Evolutionary conservation across 1,140 invertebrate genomes (phyloP).

Genomic region (Cydia splendana): DNA sequence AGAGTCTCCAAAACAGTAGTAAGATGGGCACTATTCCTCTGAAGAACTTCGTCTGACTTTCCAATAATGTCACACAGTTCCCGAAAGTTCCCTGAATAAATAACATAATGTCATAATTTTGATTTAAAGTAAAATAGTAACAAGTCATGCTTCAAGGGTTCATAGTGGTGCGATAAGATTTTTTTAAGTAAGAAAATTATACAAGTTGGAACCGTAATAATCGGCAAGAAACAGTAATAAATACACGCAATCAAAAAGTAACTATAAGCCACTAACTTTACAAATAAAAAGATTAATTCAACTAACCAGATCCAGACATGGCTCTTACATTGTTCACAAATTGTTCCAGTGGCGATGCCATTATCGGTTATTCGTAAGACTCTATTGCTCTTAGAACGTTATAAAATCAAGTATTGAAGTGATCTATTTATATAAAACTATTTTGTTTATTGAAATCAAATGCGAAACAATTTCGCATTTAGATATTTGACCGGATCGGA

Average conservation of each 20-base stretch:
- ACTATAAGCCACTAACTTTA: not conserved
- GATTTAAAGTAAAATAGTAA: not conserved
- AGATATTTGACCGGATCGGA: not conserved
- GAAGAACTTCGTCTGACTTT: slow-evolving; percentile 89
- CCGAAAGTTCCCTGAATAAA: slow-evolving; percentile 87
- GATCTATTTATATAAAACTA: not conserved
- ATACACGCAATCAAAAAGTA: not conserved
- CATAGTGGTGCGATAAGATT: too few relatives aligned
- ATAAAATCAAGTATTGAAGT: too few relatives aligned
- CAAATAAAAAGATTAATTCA: slow-evolving; percentile 31
- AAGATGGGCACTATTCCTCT: slow-evolving; percentile 90
- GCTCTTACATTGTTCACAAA: slow-evolving; percentile 75
- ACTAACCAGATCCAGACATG: slow-evolving; percentile 66
- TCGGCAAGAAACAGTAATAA: not conserved
- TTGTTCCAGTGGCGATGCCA: slow-evolving; percentile 73
- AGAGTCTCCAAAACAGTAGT: slow-evolving; percentile 94
- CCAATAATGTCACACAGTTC: slow-evolving; percentile 89
- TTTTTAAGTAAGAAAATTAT: too few relatives aligned
- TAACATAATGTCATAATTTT: not conserved
- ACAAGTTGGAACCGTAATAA: too few relatives aligned
- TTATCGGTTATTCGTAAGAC: slow-evolving; percentile 37
- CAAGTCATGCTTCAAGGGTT: not conserved
- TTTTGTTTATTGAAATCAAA: not conserved
- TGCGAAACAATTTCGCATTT: not conserved
- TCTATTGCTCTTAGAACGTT: too few relatives aligned